Evolutionary conservation across 2,113 vertebrate species (phyloP).

Genomic region (Lichenostomus cassidix): DNA sequence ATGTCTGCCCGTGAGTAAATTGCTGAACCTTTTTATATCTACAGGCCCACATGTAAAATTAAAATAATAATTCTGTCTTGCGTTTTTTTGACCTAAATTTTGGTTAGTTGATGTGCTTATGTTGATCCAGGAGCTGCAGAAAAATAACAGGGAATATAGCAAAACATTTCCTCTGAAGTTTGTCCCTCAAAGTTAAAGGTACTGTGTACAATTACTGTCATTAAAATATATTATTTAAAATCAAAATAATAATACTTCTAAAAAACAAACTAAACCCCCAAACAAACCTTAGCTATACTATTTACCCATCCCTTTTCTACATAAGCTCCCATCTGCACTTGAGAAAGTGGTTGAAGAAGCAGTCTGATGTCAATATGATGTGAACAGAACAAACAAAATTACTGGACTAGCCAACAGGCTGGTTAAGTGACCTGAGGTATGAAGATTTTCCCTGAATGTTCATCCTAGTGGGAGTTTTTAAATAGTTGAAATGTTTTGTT

Average conservation of each 20-base stretch:
- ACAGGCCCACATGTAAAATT: not conserved
- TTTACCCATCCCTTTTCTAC: conserved; percentile 10
- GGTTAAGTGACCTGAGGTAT: conserved; percentile 81
- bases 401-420: conserved; percentile 79
- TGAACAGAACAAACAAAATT: conserved; percentile 75
- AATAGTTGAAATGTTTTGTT: not conserved
- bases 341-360: conserved; percentile 79
- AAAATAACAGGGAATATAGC: not conserved
- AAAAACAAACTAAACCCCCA: not conserved
- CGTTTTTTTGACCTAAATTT: not conserved
- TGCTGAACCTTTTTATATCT: not conserved
- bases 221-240: not conserved
- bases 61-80: not conserved
- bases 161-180: not conserved
- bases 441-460: not conserved
- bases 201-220: not conserved
- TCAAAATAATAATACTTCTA: not conserved
- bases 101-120: not conserved
- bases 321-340: conserved; percentile 76
- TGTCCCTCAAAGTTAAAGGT: not conserved
- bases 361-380: conserved; percentile 78
- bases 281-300: not conserved
- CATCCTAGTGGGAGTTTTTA: not conserved
- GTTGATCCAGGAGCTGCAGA: not conserved
- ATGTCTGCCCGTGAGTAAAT: not conserved